Base-by-base conservation (phyloP, 23 tunicate species). In the Trididemnum miniatum region DNA sequence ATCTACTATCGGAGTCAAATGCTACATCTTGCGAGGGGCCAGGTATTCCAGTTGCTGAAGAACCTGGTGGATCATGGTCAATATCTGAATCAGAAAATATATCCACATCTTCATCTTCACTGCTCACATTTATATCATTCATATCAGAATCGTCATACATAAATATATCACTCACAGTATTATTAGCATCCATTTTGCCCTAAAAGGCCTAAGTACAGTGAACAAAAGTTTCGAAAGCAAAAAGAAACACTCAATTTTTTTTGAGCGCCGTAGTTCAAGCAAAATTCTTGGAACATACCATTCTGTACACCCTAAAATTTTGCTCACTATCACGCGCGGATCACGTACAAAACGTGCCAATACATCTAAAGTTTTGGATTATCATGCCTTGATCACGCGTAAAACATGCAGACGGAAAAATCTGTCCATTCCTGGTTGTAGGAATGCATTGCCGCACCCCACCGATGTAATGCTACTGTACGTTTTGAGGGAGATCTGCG, bases 61-160 rank as follows among this genome's bases (percentile, higher is more conserved):
- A 62, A 62, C 27, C 69, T 62, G 69, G 69, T 62, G 69, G 69
- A 62, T 62, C 69, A 62, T 27, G 5, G 27, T 62, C 69, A 62
- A 62, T 62, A 62, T 62, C 24, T 62, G 69, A 62, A 62, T 62
- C 69, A 62, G 69, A 62, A 62, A 27, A 62, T 62, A 62, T 27
- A 62, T 62, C 69, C 27, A 62, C 23, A 62, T 62, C 69, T 62
- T 62, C 69, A 62, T 62, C 69, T 62, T 62, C 69, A 62, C 69
- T 62, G 25, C 69, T 62, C 69, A 15, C 27, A 27, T 62, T 62
- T 15, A 62, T 15, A 62, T 62, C 69, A 62, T 27, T 62, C 69
- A 62, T 62, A 27, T 62, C 69, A 62, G 69, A 62, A 62, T 62
- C 28, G 69, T 62, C 69, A 62, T 62, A 15, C 69, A 62, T 62